Conservation (phyloP, 2,113 vertebrate species). For the Aepyceros melampus region DNA sequence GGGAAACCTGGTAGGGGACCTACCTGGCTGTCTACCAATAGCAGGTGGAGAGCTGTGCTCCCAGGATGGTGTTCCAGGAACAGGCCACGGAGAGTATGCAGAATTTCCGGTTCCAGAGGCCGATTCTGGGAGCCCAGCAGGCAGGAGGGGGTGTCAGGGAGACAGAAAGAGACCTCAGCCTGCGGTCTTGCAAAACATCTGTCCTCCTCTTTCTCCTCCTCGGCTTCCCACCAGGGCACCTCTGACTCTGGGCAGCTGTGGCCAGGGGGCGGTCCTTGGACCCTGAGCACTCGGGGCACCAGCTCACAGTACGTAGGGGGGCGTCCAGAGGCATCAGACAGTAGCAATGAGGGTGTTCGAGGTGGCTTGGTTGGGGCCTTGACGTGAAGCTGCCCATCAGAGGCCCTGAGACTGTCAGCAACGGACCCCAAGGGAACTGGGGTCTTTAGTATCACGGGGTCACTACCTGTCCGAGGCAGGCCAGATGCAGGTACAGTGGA, state of each 20-base stretch:
- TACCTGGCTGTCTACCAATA: conserved; percentile 90
- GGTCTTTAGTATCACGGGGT: conserved; percentile 80
- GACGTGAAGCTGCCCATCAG: conserved; percentile 89
- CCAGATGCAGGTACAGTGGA: conserved; percentile 69
- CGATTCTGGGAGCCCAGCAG: conserved; percentile 87
- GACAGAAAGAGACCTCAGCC: conserved; percentile 78
- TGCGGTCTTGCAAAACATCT: conserved; percentile 80
- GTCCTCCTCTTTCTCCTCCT: conserved; percentile 17
- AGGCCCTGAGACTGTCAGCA: conserved; percentile 80
- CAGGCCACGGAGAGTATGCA: conserved; percentile 82
- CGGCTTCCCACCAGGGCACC: conserved; percentile 33
- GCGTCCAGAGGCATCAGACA: conserved; percentile 63
- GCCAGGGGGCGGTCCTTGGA: not conserved
- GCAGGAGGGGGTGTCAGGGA: conserved; percentile 81
- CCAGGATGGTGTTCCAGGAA: conserved; percentile 79
- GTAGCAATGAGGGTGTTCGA: conserved; percentile 79
- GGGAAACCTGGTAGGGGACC: not conserved
- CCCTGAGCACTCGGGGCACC: conserved; percentile 73
- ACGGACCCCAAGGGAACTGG: conserved; percentile 45
- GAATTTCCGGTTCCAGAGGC: conserved; percentile 85
- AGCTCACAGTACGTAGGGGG: conserved; percentile 82
- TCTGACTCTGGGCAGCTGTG: conserved; percentile 3
- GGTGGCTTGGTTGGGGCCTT: conserved; percentile 87
- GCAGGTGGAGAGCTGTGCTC: conserved; percentile 85
- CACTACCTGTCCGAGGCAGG: conserved; percentile 87